Evolutionary conservation across 2,888 invertebrate genomes (phyloP).

Genomic region (Pseudoips prasinana): DNA sequence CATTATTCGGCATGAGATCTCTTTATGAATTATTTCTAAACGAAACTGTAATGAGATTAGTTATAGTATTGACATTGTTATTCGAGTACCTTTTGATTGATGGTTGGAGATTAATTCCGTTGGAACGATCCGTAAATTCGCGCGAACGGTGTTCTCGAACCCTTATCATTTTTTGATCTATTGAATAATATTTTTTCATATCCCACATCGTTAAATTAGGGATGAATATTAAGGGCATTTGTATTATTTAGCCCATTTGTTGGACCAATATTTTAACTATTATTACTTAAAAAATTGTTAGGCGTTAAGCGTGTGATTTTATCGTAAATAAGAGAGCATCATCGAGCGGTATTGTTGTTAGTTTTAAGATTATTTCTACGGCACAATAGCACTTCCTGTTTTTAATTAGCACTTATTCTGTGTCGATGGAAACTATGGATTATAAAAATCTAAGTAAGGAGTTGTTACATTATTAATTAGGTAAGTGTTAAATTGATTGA

Average conservation of each 20-base stretch:
- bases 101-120: conserved; percentile 76
- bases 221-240: conserved; percentile 82
- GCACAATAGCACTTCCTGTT: conserved; percentile 82
- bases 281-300: conserved; percentile 82
- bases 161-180: conserved; percentile 81
- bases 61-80: conserved; percentile 81
- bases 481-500: conserved; percentile 82
- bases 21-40: conserved; percentile 74
- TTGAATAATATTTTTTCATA: conserved; percentile 82
- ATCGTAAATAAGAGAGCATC: conserved; percentile 79
- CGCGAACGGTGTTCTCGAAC: conserved; percentile 72
- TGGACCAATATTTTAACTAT: conserved; percentile 83
- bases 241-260: conserved; percentile 83
- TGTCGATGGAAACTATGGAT: conserved; percentile 78
- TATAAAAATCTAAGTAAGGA: conserved; percentile 78
- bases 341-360: conserved; percentile 81
- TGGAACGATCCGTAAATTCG: conserved; percentile 62
- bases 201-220: conserved; percentile 81
- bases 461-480: conserved; percentile 82
- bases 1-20: conserved; percentile 68
- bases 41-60: conserved; percentile 81
- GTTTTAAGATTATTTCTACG: conserved; percentile 78
- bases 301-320: conserved; percentile 82
- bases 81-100: conserved; percentile 75
- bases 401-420: conserved; percentile 82